Conservation (phyloP, 2,888 invertebrate genomes). For the Hemithea aestivaria region DNA sequence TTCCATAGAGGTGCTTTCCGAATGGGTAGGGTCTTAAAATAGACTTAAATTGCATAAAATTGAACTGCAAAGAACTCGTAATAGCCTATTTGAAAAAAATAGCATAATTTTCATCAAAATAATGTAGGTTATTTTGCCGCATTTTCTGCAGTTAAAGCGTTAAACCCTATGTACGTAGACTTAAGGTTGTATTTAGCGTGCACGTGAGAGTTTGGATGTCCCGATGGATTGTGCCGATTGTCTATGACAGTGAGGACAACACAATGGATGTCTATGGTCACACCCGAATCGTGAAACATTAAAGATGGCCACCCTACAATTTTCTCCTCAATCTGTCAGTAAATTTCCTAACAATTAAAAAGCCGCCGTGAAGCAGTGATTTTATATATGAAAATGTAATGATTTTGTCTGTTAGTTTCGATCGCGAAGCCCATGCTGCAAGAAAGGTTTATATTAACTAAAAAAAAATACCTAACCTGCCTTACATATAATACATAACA, state of each 20-base stretch:
- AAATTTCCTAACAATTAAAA: constrained; percentile 8
- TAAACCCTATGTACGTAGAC: no score
- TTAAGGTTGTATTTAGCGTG: constrained; percentile 22
- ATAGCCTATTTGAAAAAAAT: no score
- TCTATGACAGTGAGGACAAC: constrained; percentile 71
- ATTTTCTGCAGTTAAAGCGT: no score
- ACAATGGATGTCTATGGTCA: constrained; percentile 50
- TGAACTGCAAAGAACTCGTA: no score
- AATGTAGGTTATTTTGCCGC: no score
- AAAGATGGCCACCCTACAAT: constrained; percentile 8
- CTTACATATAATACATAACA: background rate
- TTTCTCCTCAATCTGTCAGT: constrained; percentile 4
- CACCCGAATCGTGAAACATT: constrained; percentile 36
- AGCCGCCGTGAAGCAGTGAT: constrained; percentile 24
- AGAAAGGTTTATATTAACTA: constrained; percentile 29
- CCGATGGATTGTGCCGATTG: constrained; percentile 46
- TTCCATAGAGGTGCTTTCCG: no score
- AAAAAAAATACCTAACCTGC: constrained; percentile 8
- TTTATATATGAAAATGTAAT: constrained; percentile 23
- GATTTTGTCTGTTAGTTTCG: constrained; percentile 34
- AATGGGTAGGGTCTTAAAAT: no score
- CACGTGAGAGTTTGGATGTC: constrained; percentile 43
- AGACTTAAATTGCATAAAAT: no score
- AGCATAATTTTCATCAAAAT: no score
- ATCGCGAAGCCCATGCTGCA: constrained; percentile 58